Evolutionary conservation across 1,140 invertebrate species (phyloP).

Genomic region (Hyposmocoma kahamanoa): DNA sequence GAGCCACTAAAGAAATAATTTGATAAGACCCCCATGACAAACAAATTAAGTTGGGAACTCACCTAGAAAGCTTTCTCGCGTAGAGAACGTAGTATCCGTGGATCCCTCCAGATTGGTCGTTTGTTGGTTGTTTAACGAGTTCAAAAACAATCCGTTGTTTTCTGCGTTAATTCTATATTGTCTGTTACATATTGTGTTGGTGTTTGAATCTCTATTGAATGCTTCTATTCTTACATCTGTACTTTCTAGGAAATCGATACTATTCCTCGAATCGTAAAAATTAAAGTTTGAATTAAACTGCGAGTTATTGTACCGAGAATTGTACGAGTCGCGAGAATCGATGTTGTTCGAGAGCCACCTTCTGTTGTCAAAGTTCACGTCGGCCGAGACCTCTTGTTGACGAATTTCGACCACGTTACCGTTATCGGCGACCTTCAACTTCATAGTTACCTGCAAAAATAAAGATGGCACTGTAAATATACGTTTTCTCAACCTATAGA

Average conservation of each 20-base stretch:
- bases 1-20: not conserved
- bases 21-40: not conserved
- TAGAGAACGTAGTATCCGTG: constrained; percentile 10
- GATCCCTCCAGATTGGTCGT: constrained; percentile 23
- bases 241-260: constrained; percentile 12
- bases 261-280: constrained; percentile 15
- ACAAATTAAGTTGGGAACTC: constrained; percentile 8
- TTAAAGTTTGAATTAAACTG: constrained; percentile 29
- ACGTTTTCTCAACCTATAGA: too few relatives aligned
- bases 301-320: constrained; percentile 18
- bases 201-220: constrained; percentile 2
- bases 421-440: constrained; percentile 41
- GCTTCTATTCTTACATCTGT: constrained; percentile 2
- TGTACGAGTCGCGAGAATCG: constrained; percentile 14
- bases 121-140: constrained; percentile 13
- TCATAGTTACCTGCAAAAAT: constrained; percentile 51
- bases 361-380: constrained; percentile 17
- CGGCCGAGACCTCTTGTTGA: constrained; percentile 8
- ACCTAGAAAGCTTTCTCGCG: constrained; percentile 27
- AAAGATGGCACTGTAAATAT: too few relatives aligned
- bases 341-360: constrained; percentile 27
- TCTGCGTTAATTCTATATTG: constrained; percentile 43
- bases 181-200: constrained; percentile 35
- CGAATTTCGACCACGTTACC: constrained; percentile 36
- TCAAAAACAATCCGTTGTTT: constrained; percentile 20